These are phyloP conservation scores for Rhagonycha fulva DNA, from an alignment of 2,888 invertebrate species.

Conservation along the genomic window DNA sequence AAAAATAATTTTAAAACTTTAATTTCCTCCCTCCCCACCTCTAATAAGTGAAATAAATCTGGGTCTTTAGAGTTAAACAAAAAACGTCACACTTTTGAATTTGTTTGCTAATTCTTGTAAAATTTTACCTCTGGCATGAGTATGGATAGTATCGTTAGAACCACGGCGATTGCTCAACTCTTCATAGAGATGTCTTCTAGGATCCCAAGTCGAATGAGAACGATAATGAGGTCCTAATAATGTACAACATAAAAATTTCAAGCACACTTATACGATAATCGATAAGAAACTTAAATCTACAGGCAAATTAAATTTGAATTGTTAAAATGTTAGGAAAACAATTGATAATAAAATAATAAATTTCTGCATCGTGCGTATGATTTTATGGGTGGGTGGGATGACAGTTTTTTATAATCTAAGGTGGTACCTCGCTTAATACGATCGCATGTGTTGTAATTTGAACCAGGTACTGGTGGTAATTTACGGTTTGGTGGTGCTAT, in stretches of 20 bases:
- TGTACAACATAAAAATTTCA: slow-evolving; percentile 34
- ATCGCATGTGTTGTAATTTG: slow-evolving; percentile 92
- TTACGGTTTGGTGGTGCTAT: slow-evolving; percentile 93
- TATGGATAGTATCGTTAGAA: slow-evolving; percentile 70
- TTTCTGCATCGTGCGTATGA: slow-evolving; percentile 22
- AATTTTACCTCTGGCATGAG: slow-evolving; percentile 54
- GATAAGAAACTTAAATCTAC: background rate
- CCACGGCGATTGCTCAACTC: slow-evolving; percentile 78
- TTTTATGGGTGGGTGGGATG: slow-evolving; percentile 10
- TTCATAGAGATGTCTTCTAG: slow-evolving; percentile 86
- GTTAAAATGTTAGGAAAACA: background rate
- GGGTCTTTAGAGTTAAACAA: background rate
- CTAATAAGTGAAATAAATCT: background rate
- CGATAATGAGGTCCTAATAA: slow-evolving; percentile 55
- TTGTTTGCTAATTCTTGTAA: slow-evolving; percentile 1
- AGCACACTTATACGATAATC: slow-evolving; percentile 32
- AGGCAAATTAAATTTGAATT: background rate
- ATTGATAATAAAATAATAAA: slow-evolving; percentile 6
- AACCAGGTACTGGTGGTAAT: slow-evolving; percentile 89
- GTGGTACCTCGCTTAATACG: slow-evolving; percentile 92
- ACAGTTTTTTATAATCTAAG: slow-evolving; percentile 73
- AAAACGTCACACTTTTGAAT: background rate
- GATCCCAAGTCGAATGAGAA: slow-evolving; percentile 84
- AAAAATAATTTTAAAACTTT: background rate
- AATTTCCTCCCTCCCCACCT: background rate